Evolutionary conservation across 2,888 invertebrate genomes (phyloP), one percentile per base, ranked within the genome.

Genomic region (Caenorhabditis sp.): DNA sequence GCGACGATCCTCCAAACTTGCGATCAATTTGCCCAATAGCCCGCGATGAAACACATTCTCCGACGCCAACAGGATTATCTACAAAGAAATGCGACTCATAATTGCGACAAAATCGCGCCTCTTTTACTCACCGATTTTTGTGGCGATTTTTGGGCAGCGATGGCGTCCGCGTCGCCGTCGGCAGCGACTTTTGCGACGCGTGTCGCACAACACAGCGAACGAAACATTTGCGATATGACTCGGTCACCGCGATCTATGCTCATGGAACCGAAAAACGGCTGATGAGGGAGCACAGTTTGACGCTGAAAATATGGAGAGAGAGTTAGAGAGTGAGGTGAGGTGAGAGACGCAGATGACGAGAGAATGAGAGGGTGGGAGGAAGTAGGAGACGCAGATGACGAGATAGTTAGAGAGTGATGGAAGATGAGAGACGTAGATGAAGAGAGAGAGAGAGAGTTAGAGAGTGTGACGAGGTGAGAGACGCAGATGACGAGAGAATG

Each of bases 161-260:
- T 26, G 36, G 36, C 36, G 66, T 14, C 43, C 3, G 43, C 43
- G 43, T 17, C 43, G 17, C 17, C 17, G 17, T 17, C 43, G 17
- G 12, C 67, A 26, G 43, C 43, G 10, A 43, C 43, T 43, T 43
- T 43, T 17, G 66, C 63, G 1, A 50, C 3, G 27, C 60, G 59
- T 21, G 54, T 59, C 50, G 25, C 49, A 7, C 53, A 21, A 57
- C 70, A 71, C 20, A 71, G 2, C 59, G 70, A 71, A 25, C 71
- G 67, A 12, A 64, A 3, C 71, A 72, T 72, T 62, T 60, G 50
- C 53, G 60, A n/a, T 49, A 67, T 72, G 12, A 72, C 54, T 61
- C 71, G 60, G 38, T 72, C 71, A 21, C 71, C 71, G 7, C 71
- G 71, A 43, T 43, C 43, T 12, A 43, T 43, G 43, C 43, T 43